Conservation (phyloP, 1,140 invertebrate species). For the Lasioglossum baleicum region DNA sequence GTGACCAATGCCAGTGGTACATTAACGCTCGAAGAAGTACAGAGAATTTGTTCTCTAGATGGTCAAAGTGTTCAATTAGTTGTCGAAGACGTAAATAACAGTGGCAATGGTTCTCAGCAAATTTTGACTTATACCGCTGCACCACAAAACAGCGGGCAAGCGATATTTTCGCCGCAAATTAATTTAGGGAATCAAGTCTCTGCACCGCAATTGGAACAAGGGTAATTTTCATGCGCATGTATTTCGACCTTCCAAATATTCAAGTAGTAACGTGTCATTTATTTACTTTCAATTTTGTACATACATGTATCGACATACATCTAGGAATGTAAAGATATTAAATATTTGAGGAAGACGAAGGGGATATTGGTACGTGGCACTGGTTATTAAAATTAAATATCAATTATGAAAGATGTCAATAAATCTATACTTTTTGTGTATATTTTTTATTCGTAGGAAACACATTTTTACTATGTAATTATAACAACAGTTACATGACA, state of each 20-base stretch:
- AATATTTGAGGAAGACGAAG: constrained; percentile 30
- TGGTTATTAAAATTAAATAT: constrained; percentile 35
- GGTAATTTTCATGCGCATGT: constrained; percentile 70
- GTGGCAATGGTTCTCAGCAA: constrained; percentile 66
- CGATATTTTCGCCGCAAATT: constrained; percentile 70
- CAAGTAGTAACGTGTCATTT: constrained; percentile 38
- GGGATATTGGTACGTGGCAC: constrained; percentile 40
- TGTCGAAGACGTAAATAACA: constrained; percentile 73
- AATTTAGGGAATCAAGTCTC: constrained; percentile 70
- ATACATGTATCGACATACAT: background rate
- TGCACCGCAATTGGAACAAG: constrained; percentile 70
- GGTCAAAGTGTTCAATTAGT: constrained; percentile 75
- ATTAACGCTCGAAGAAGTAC: constrained; percentile 71
- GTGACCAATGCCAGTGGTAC: constrained; percentile 73
- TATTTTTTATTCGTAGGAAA: background rate
- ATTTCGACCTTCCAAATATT: constrained; percentile 44
- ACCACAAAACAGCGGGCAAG: constrained; percentile 68
- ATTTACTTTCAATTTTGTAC: constrained; percentile 14
- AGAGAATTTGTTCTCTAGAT: constrained; percentile 71
- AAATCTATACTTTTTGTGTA: background rate
- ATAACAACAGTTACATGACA: constrained; percentile 6
- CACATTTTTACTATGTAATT: background rate
- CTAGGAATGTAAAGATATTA: constrained; percentile 5
- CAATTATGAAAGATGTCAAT: constrained; percentile 18
- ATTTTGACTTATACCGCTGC: constrained; percentile 70